Evolutionary conservation across 2,888 invertebrate genomes (phyloP).

Genomic region (Achlya flavicornis): DNA sequence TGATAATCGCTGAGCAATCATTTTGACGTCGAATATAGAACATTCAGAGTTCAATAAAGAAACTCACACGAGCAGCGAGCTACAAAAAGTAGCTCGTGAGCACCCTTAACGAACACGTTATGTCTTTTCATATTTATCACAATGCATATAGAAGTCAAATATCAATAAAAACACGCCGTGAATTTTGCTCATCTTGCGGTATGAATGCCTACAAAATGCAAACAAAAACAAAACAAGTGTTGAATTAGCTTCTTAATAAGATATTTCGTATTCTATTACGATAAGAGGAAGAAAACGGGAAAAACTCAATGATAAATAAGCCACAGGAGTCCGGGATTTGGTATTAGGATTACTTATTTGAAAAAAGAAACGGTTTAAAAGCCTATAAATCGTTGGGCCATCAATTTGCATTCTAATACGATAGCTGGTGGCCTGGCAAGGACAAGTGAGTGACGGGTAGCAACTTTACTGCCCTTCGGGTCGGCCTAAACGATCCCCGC

Average conservation of each 20-base stretch:
- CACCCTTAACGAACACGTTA: too few relatives aligned
- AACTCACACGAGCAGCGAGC: too few relatives aligned
- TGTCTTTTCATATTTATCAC: too few relatives aligned
- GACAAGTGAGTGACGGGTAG: conserved; percentile 75
- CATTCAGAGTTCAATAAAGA: too few relatives aligned
- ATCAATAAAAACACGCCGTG: too few relatives aligned
- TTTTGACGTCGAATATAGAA: too few relatives aligned
- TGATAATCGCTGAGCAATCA: too few relatives aligned
- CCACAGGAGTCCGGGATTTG: conserved; percentile 12
- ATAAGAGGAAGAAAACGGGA: neutral
- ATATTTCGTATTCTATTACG: neutral
- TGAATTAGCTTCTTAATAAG: neutral
- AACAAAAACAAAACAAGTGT: neutral
- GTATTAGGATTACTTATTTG: conserved; percentile 19
- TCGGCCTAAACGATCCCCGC: conserved; percentile 58
- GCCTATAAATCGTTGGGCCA: conserved; percentile 58
- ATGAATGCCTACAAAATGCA: too few relatives aligned
- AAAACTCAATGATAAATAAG: conserved; percentile 14
- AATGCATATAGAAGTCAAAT: too few relatives aligned
- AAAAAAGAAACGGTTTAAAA: conserved; percentile 34
- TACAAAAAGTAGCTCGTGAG: too few relatives aligned
- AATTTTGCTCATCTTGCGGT: too few relatives aligned
- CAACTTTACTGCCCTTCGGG: conserved; percentile 51
- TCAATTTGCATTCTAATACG: conserved; percentile 78
- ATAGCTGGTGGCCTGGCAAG: conserved; percentile 41